phyloP scores from a whole-genome alignment of 2,888 invertebrate genomes.

The Allophyes oxyacanthae region DNA sequence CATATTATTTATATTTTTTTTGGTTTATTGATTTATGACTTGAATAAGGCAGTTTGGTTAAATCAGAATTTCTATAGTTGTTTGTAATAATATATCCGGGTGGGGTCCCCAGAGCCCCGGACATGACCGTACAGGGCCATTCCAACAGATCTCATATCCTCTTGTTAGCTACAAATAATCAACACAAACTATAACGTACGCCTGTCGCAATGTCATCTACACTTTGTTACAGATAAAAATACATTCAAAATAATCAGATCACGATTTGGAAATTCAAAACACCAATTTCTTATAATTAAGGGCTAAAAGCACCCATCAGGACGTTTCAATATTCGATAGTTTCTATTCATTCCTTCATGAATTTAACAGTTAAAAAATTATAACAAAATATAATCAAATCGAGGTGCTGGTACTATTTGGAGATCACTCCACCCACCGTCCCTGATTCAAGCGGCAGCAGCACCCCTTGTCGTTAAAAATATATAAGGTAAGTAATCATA shows the following conservation, averaged over 20 bases:
- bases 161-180: slow-evolving; percentile 75
- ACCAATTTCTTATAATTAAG: slow-evolving; percentile 54
- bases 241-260: slow-evolving; percentile 46
- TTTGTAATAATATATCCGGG: background rate
- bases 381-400: background rate
- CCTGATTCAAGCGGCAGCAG: background rate
- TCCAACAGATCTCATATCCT: slow-evolving; percentile 59
- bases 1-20: too few relatives aligned
- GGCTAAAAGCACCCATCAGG: slow-evolving; percentile 56
- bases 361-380: background rate
- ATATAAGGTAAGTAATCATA: background rate
- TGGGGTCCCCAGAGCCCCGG: slow-evolving; percentile 27
- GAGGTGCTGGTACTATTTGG: background rate
- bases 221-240: slow-evolving; percentile 25
- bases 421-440: background rate
- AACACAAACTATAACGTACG: slow-evolving; percentile 56
- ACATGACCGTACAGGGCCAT: slow-evolving; percentile 27
- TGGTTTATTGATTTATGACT: slow-evolving; percentile 1
- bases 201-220: slow-evolving; percentile 54
- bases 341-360: slow-evolving; percentile 19
- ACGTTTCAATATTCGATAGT: slow-evolving; percentile 57
- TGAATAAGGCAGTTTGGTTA: too few relatives aligned
- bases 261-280: slow-evolving; percentile 46
- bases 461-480: background rate
- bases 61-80: background rate